Base-by-base conservation (phyloP, 2,113 vertebrate genomes). In the Sturnus vulgaris region DNA sequence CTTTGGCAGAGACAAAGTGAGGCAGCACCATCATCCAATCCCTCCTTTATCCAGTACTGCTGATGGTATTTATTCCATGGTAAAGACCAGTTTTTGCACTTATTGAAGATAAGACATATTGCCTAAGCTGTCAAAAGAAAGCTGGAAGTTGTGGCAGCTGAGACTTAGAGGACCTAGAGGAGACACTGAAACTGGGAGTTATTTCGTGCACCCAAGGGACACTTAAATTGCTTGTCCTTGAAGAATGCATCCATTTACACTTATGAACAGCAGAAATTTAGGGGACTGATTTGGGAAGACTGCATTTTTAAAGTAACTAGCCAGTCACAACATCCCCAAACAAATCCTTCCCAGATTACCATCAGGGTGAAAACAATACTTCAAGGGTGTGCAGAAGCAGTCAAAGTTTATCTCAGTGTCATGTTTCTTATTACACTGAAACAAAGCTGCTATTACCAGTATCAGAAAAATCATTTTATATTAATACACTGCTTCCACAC, bases 111-210 rank as follows among this genome's bases (percentile, higher is more conserved):
- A 33, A 73, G 22, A 49, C 37, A 56, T 4, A 30, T 47, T 52
- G 61, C 11, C 4, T 12, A 70, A 78, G 12, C 6, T 61, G 11
- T 35, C 76, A 75, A 52, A 90, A 91, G 35, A 37, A 66, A 78
- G 20, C 39, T 73, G 37, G 42, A 83, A 73, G 21, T 17, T 61
- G n/a, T 49, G 55, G 73, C 37, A 79, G 40, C n/a, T 59, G 46
- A 95, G 47, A 30, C 37, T 84, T 72, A 72, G 35, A 72, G 44
- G 80, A 87, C 19, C 21, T 42, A 33, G 3, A 16, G 61, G 17
- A 52, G 25, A 50, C 7, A 3, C 3, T 0, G 0, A 16, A 72
- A n/a, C 20, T 61, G 8, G n/a, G 8, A 60, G 52, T 9, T 40
- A 52, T 44, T 86, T 75, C 68, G 10, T 2, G 10, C n/a, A 47